Percentiles rank a stretch among this genome's conserved stretches.
phyloP scores from a whole-genome alignment of 1,140 invertebrate species.

The Procambarus clarkii region DNA sequence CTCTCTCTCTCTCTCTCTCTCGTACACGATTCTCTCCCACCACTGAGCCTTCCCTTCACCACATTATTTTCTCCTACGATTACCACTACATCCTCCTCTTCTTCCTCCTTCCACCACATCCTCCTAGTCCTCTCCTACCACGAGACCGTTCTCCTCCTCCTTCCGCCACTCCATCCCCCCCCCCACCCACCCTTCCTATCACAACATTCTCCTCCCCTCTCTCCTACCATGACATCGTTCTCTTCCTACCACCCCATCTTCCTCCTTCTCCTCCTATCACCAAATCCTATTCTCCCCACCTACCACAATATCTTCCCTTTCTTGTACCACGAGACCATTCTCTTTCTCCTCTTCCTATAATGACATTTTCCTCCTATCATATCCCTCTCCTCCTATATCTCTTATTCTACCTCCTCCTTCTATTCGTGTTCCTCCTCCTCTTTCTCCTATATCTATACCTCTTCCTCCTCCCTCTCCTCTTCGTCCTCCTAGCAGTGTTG shows the following conservation, averaged over 20 bases:
- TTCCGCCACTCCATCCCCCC: not conserved
- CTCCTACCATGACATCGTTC: not conserved
- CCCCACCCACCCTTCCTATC: not conserved
- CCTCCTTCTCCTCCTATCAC: not conserved
- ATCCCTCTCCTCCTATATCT: not conserved
- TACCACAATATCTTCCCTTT: not conserved
- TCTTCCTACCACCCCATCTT: not conserved
- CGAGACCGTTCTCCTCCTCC: too few species aligned
- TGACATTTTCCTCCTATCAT: too few species aligned
- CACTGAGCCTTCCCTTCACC: too few species aligned
- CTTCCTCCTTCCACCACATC: too few species aligned
- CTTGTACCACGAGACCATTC: not conserved
- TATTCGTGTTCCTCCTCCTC: not conserved
- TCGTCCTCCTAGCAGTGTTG: constrained; percentile 20
- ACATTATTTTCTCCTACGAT: too few species aligned
- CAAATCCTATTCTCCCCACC: not conserved
- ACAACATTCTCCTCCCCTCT: too few species aligned
- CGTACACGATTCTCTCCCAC: too few species aligned
- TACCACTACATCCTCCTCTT: too few species aligned
- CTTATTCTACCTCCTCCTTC: not conserved
- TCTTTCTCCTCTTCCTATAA: not conserved
- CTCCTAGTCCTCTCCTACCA: too few species aligned
- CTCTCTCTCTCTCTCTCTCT: too few species aligned
- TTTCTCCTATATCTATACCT: not conserved
- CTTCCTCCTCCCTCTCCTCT: not conserved